These are phyloP conservation scores for Urocyon cinereoargenteus DNA, from an alignment of 2,797 vertebrate genomes.

Conservation along the genomic window DNA sequence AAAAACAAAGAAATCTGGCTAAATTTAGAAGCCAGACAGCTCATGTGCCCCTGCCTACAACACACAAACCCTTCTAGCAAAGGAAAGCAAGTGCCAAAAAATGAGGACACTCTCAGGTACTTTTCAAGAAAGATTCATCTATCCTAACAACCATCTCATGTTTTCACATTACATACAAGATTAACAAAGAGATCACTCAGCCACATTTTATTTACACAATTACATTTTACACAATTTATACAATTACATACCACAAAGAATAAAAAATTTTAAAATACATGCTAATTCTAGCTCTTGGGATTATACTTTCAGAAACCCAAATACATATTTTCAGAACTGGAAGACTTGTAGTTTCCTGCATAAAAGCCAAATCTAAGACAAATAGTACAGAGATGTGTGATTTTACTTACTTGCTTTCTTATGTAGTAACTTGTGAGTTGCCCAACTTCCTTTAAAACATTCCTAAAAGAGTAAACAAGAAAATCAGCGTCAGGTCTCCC, in stretches of 20 bases:
- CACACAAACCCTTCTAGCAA: background rate
- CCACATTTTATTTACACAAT: background rate
- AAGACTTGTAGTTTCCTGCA: background rate
- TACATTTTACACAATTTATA: background rate
- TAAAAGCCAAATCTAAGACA: conserved; percentile 15
- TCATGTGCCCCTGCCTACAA: background rate
- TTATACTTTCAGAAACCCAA: conserved; percentile 15
- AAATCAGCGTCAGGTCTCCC: conserved; percentile 68
- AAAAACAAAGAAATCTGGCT: background rate
- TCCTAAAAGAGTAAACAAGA: conserved; percentile 91
- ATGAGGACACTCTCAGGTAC: background rate
- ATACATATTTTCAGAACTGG: background rate
- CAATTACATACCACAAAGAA: background rate
- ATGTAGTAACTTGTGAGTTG: conserved; percentile 97
- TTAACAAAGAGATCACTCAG: background rate
- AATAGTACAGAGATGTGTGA: background rate
- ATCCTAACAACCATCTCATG: background rate
- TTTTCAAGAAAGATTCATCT: background rate
- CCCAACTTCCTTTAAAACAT: conserved; percentile 99
- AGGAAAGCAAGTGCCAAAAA: background rate
- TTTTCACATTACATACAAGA: background rate
- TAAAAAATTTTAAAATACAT: background rate
- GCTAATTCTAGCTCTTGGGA: background rate
- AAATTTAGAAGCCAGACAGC: background rate
- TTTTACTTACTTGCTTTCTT: conserved; percentile 99